Conservation (phyloP, 2,113 vertebrate species). For the Synchiropus splendidus region DNA sequence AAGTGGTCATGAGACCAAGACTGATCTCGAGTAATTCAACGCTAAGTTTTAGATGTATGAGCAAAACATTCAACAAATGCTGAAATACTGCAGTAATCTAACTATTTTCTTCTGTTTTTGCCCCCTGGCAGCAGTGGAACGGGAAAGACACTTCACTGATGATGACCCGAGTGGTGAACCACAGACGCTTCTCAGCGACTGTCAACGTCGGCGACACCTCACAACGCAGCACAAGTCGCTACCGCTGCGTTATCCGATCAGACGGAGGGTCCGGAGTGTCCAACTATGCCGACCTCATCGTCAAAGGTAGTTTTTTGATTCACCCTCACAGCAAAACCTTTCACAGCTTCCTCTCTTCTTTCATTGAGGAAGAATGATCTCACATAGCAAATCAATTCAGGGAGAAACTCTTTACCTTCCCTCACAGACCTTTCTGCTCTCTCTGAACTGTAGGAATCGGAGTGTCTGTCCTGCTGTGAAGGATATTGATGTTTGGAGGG, state of each 20-base stretch:
- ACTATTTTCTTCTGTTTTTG: no score
- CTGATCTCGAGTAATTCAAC: no score
- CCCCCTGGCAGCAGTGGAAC: conserved; percentile 82
- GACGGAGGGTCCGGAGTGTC: conserved; percentile 91
- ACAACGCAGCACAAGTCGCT: conserved; percentile 86
- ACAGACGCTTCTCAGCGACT: conserved; percentile 85
- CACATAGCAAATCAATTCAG: no score
- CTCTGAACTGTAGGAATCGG: conserved; percentile 13
- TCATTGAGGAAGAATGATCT: no score
- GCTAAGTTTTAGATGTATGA: no score
- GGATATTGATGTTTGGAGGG: conserved; percentile 19
- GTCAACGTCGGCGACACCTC: conserved; percentile 89
- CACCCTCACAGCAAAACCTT: not conserved
- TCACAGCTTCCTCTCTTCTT: no score
- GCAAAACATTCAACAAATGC: no score
- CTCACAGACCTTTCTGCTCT: conserved; percentile 3
- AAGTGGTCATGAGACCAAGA: no score
- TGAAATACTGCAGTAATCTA: no score
- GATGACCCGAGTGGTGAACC: conserved; percentile 94
- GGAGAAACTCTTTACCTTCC: conserved; percentile 3
- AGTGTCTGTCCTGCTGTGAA: conserved; percentile 12
- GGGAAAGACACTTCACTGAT: conserved; percentile 87
- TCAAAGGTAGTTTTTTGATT: conserved; percentile 77
- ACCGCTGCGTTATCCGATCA: conserved; percentile 89
- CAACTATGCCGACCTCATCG: conserved; percentile 91